Evolutionary conservation across 2,113 vertebrate species (phyloP), one percentile per base, ranked within the genome.

Genomic region (Crotalus horridus): DNA sequence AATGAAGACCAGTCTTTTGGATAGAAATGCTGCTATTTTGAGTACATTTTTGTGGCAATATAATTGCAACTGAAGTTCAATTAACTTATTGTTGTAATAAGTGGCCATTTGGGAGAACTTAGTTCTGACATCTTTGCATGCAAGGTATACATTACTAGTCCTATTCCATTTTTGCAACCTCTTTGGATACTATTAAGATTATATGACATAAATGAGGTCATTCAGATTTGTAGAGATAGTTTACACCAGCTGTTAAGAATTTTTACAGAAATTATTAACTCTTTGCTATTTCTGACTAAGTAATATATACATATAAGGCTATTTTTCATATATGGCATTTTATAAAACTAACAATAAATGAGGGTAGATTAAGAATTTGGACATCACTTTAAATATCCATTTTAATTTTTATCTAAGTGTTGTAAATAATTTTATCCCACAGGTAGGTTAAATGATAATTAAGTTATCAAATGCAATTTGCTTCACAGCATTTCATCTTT

Each of bases 171-270:
- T 94, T 89, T 93, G 43, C 93, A 90, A 94, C 94, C n/a, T 0
- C 39, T 95, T 94, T 91, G 91, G 93, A 89, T 95, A 94, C 94
- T 95, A 94, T 95, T 94, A 87, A 88, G 91, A 87, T 43, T 93
- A 92, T 94, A 91, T 94, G 92, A 96, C 95, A 95, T 94, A 93
- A 93, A 96, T 96, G 96, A 97, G 93, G 92, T 96, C 91, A 95
- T 93, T 56, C 89, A 94, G 91, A 93, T 95, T 87, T 95, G 91
- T 1, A 96, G 33, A 93, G 26, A 94, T 93, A 96, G 85, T 93
- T 94, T 43, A 92, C 74, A 93, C 93, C 93, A 96, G 92, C 93
- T 96, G 91, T 91, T 87, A 23, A 0, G 58, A 33, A 91, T 92
- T 93, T 94, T 96, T 91, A 93, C 90, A 93, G 93, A 91, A 56